Conservation (phyloP, 1,140 invertebrate species). For the Sweltsa coloradensis region DNA sequence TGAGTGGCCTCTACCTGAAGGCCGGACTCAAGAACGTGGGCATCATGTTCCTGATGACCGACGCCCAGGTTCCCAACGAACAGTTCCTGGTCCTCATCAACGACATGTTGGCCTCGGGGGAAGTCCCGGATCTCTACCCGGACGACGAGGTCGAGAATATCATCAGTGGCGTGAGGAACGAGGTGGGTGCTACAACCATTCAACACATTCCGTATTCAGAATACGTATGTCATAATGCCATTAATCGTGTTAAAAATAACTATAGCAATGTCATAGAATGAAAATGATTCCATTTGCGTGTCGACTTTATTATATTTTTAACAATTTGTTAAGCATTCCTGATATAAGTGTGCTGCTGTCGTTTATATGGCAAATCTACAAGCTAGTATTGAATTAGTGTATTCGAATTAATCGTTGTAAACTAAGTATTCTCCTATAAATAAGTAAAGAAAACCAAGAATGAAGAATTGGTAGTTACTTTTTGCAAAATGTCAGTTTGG, state of each 20-base stretch:
- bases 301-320: too few species aligned
- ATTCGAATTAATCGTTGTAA: too few species aligned
- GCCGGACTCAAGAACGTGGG: constrained; percentile 88
- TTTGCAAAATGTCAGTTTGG: too few species aligned
- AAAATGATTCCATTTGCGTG: constrained; percentile 30
- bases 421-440: too few species aligned
- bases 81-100: constrained; percentile 92
- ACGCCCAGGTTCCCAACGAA: constrained; percentile 91
- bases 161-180: constrained; percentile 74
- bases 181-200: constrained; percentile 38
- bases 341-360: too few species aligned
- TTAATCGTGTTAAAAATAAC: background rate
- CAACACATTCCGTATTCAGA: background rate
- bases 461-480: too few species aligned
- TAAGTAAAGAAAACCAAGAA: too few species aligned
- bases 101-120: constrained; percentile 88
- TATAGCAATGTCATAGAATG: constrained; percentile 2
- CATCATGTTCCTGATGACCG: constrained; percentile 91
- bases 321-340: too few species aligned
- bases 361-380: too few species aligned
- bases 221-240: background rate
- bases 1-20: constrained; percentile 77
- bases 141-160: constrained; percentile 96
- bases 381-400: too few species aligned
- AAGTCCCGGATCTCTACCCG: constrained; percentile 88